phyloP scores from a whole-genome alignment of 2,888 invertebrate species.

The Lepetodrilus schrolli region DNA sequence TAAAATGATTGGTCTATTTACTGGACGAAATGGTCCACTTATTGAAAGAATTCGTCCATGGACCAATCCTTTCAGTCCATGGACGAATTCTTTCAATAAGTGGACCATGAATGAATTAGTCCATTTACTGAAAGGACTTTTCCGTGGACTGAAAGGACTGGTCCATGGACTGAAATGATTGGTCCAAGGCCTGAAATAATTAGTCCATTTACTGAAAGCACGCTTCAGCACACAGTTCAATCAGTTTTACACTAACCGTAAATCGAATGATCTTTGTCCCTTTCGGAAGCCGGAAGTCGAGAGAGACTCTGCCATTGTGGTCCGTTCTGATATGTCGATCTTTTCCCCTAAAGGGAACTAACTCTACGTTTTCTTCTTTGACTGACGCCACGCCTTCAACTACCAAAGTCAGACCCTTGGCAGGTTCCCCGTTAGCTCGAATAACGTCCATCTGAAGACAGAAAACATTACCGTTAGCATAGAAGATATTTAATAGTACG shows the following conservation, averaged over 20 bases:
- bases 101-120: too few relatives aligned
- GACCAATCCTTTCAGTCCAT: too few relatives aligned
- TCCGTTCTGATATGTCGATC: constrained; percentile 32
- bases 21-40: too few relatives aligned
- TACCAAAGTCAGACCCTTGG: constrained; percentile 31
- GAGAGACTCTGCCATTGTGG: constrained; percentile 34
- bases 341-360: constrained; percentile 24
- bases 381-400: constrained; percentile 37
- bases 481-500: background rate
- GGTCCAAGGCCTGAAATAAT: too few relatives aligned
- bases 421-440: constrained; percentile 40
- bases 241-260: constrained; percentile 39
- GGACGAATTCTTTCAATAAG: too few relatives aligned
- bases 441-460: constrained; percentile 38
- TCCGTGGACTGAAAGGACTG: too few relatives aligned
- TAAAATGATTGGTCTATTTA: too few relatives aligned
- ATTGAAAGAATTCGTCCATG: too few relatives aligned
- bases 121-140: too few relatives aligned
- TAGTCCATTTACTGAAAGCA: too few relatives aligned
- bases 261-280: constrained; percentile 34
- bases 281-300: constrained; percentile 34
- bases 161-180: too few relatives aligned
- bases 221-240: too few relatives aligned
- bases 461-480: background rate
- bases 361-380: constrained; percentile 4